phyloP scores from a whole-genome alignment of 2,888 invertebrate species.

The Temnothorax ravouxi region DNA sequence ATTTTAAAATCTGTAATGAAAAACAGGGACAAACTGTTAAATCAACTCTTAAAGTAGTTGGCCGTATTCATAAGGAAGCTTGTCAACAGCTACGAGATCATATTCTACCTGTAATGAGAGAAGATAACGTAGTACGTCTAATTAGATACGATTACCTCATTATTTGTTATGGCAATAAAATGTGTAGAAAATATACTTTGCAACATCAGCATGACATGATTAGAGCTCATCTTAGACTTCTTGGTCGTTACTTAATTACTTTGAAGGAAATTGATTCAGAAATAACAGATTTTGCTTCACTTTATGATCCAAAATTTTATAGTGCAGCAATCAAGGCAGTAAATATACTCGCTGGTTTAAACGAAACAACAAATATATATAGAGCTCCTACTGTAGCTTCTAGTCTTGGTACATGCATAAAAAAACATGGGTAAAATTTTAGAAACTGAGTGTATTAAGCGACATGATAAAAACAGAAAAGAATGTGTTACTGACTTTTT shows the following conservation, averaged over 20 bases:
- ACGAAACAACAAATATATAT: background rate
- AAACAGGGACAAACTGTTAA: background rate
- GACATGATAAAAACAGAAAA: background rate
- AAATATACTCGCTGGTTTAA: background rate
- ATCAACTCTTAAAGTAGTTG: background rate
- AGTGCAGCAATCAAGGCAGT: conserved; percentile 52
- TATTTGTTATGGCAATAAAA: background rate
- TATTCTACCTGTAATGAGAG: background rate
- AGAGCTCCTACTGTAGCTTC: background rate
- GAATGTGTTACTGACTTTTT: background rate
- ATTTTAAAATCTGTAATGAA: background rate
- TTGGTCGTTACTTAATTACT: background rate
- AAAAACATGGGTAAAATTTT: background rate
- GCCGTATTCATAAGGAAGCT: background rate
- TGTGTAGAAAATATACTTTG: background rate
- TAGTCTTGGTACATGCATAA: background rate
- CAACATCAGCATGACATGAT: background rate
- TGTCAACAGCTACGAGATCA: background rate
- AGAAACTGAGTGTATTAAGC: background rate
- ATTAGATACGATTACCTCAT: background rate
- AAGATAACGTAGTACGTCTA: background rate
- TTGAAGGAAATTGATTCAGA: background rate
- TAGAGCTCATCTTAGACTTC: conserved; percentile 27
- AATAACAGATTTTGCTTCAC: background rate
- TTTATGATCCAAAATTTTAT: conserved; percentile 60